Evolutionary conservation across 2,888 invertebrate genomes (phyloP), one percentile per base, ranked within the genome.

Genomic region (Acronicta alni): DNA sequence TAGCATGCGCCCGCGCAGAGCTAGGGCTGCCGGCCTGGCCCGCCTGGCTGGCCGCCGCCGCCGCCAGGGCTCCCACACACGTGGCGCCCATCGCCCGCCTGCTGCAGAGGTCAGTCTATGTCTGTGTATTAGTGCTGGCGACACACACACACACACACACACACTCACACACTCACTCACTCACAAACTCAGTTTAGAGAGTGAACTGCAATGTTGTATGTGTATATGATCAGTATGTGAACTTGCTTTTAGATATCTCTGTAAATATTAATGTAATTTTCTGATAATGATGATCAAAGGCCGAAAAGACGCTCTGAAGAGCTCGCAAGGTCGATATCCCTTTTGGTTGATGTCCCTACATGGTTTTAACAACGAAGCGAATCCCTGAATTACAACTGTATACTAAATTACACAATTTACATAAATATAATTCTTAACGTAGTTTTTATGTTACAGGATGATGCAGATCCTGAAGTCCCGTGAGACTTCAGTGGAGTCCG

Each of bases 301-400:
- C 84, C 84, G 84, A 85, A 83, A 84, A 84, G 82, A 84, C 72
- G 80, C 81, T 81, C 75, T 5, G 4, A 48, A 52, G 70, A 80
- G 80, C 78, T 66, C 30, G n/a, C 76, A 82, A 86, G 93, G 93
- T 93, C 85, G 93, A 93, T 73, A 75, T 83, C 82, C 82, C 73
- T 51, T 66, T 66, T 66, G 90, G 92, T 93, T 57, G 93, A 93
- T 85, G 59, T 92, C 89, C 91, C 90, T 46, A 41, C 35, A 59
- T 93, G 92, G 89, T 92, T 93, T 87, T 85, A 86, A 71, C 72
- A 88, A 81, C 67, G 92, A 92, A 93, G 93, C 92, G 93, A 90
- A 78, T 39, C 65, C 55, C 88, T 88, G 87, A 87, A 47, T 0
- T 46, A 0, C 14, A 14, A n/a, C 9, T 1, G 0, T 46, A 30